Evolutionary conservation across 1,140 invertebrate species (phyloP).

Genomic region (Chionoecetes opilio): DNA sequence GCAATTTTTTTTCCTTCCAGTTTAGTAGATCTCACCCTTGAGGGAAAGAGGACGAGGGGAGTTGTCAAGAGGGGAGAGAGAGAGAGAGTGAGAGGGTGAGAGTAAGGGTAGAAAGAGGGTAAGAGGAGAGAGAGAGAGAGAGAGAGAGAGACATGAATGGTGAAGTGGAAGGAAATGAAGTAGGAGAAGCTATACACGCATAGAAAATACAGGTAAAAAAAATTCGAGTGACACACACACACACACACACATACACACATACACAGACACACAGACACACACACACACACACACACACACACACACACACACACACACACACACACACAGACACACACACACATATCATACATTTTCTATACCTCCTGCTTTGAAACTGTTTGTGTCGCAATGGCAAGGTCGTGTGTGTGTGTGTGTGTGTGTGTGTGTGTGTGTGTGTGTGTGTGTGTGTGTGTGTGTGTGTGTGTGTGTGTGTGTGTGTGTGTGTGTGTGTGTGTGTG

Average conservation of each 20-base stretch:
- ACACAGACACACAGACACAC: background rate
- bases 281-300: background rate
- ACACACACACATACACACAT: background rate
- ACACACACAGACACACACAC: background rate
- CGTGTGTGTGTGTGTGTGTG: too few species aligned
- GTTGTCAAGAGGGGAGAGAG: background rate
- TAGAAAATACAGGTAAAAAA: too few species aligned
- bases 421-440: too few species aligned
- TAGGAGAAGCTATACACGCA: too few species aligned
- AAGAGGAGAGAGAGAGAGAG: background rate
- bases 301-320: background rate
- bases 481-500: too few species aligned
- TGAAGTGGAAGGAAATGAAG: too few species aligned
- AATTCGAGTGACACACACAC: background rate
- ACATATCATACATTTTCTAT: background rate
- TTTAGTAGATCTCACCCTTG: background rate
- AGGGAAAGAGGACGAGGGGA: background rate
- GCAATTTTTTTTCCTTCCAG: background rate
- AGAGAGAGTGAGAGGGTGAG: too few species aligned
- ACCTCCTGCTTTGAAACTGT: constrained; percentile 2
- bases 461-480: too few species aligned
- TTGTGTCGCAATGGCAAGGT: background rate
- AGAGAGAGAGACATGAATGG: background rate
- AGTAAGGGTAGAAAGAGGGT: background rate
- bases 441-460: too few species aligned